Conservation (phyloP, 2,888 invertebrate genomes). For the Meteorus colon region DNA sequence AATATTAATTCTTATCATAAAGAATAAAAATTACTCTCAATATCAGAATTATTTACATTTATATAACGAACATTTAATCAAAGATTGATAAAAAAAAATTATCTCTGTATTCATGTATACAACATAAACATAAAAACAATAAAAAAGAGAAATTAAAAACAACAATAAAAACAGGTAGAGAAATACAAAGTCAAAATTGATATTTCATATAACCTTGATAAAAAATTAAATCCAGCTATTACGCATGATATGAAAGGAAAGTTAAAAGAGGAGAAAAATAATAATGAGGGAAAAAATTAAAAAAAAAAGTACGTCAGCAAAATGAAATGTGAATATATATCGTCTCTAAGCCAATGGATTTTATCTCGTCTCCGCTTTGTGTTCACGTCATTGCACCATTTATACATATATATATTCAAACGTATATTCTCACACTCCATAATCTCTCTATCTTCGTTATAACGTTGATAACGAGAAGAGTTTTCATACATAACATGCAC, state of each 20-base stretch:
- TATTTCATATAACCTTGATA: neutral
- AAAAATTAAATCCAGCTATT: neutral
- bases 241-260: neutral
- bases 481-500: constrained; percentile 43
- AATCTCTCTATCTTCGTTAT: constrained; percentile 17
- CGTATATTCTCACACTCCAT: neutral
- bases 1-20: no score
- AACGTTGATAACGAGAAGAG: constrained; percentile 28
- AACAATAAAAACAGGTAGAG: neutral
- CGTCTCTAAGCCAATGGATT: neutral
- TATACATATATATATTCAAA: neutral
- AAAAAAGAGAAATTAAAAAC: neutral
- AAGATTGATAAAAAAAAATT: no score
- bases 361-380: neutral
- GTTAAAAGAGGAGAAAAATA: neutral
- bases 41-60: no score
- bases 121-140: neutral
- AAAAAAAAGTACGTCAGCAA: neutral
- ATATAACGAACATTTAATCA: no score
- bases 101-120: no score
- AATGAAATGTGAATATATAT: neutral
- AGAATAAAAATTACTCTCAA: no score
- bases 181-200: neutral
- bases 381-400: neutral
- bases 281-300: neutral